These are phyloP conservation scores for Indicator indicator DNA, from an alignment of 2,113 vertebrate genomes.

Conservation along the genomic window DNA sequence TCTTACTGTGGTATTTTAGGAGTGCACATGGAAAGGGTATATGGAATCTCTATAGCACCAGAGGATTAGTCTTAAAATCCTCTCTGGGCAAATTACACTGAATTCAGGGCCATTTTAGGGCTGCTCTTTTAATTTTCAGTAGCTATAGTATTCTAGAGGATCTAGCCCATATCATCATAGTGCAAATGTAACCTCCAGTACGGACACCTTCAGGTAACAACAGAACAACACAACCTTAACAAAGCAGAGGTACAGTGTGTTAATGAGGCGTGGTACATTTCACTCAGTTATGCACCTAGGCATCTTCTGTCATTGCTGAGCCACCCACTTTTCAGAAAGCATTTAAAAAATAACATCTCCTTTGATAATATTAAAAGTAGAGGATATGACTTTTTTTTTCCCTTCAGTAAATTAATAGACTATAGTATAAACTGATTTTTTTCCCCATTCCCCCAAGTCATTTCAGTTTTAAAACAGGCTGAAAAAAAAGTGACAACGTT, in stretches of 20 bases:
- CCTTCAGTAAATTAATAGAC: slow-evolving; percentile 52
- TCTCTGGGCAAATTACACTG: slow-evolving; percentile 16
- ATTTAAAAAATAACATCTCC: slow-evolving; percentile 45
- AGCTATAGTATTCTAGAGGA: slow-evolving; percentile 10
- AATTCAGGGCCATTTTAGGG: neutral
- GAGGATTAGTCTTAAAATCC: slow-evolving; percentile 28
- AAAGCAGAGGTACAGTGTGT: slow-evolving; percentile 55
- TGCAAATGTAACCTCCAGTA: slow-evolving; percentile 68
- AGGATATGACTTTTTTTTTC: slow-evolving; percentile 15
- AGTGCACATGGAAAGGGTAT: neutral
- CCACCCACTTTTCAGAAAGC: neutral
- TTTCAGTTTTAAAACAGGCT: slow-evolving; percentile 41
- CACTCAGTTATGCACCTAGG: neutral
- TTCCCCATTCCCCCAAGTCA: neutral
- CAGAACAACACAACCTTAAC: slow-evolving; percentile 44
- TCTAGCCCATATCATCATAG: slow-evolving; percentile 46
- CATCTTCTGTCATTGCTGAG: neutral
- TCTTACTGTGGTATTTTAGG: neutral
- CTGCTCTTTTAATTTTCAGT: neutral
- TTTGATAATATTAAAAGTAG: slow-evolving; percentile 65
- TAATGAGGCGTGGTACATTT: neutral
- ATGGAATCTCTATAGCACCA: slow-evolving; percentile 28
- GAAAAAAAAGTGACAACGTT: slow-evolving; percentile 41
- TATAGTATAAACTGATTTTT: slow-evolving; percentile 52
- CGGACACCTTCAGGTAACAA: slow-evolving; percentile 15